Evolutionary conservation across 2,888 invertebrate genomes (phyloP).

Genomic region (Ophraella communa): DNA sequence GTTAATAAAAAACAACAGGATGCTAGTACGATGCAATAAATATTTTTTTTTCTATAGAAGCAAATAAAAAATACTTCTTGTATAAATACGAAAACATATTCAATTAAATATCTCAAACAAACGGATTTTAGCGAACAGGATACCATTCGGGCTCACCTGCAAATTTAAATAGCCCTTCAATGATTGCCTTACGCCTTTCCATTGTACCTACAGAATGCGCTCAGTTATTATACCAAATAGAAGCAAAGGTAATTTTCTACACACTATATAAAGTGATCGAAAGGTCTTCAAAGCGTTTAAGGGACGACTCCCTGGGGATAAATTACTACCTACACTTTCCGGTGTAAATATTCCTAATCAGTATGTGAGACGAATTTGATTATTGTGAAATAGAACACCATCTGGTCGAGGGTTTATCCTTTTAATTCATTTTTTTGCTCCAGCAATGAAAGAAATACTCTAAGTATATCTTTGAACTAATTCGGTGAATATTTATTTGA

Average conservation of each 20-base stretch:
- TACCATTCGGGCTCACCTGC: neutral
- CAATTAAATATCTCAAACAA: neutral
- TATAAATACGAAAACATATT: neutral
- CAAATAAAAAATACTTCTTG: no score
- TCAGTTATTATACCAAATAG: conserved; percentile 25
- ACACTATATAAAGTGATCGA: conserved; percentile 32
- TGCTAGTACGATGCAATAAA: neutral
- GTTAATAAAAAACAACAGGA: neutral
- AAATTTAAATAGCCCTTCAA: conserved; percentile 8
- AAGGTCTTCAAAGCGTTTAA: conserved; percentile 30
- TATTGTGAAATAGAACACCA: neutral
- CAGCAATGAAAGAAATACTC: neutral
- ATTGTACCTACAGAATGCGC: conserved; percentile 12
- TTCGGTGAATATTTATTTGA: no score
- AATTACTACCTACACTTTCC: conserved; percentile 50
- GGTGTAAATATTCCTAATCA: conserved; percentile 30
- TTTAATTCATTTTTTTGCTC: neutral
- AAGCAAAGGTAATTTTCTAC: conserved; percentile 31
- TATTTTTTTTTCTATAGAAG: no score
- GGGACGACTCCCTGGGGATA: conserved; percentile 50
- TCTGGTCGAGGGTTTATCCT: neutral
- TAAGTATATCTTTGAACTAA: no score
- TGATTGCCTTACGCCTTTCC: conserved; percentile 21
- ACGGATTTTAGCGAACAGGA: conserved; percentile 1
- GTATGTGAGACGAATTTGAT: conserved; percentile 25